Evolutionary conservation across 2,888 invertebrate genomes (phyloP).

Genomic region (Scelioninae gen. 2): DNA sequence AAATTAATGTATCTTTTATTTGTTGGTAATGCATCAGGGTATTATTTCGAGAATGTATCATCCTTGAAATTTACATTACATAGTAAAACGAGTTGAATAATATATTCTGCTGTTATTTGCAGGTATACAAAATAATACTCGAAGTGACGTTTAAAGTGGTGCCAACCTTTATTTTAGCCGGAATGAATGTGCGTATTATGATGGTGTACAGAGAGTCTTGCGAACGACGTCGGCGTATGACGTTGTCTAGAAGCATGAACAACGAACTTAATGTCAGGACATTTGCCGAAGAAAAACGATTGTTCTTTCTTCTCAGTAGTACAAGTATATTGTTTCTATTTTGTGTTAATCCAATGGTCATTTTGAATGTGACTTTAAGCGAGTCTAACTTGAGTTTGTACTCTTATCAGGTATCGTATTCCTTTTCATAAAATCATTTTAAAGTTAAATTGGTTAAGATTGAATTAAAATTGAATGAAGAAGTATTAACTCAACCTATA

Average conservation of each 20-base stretch:
- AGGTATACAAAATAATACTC: constrained; percentile 80
- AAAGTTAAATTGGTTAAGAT: too few relatives aligned
- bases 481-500: too few relatives aligned
- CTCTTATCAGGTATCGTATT: constrained; percentile 81
- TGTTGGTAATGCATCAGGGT: too few relatives aligned
- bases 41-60: too few relatives aligned
- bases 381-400: constrained; percentile 79
- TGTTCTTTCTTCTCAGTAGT: constrained; percentile 81
- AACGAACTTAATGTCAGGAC: constrained; percentile 81
- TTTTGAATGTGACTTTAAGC: constrained; percentile 82
- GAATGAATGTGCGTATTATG: constrained; percentile 79
- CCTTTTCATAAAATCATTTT: too few relatives aligned
- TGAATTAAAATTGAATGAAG: too few relatives aligned
- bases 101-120: constrained; percentile 18
- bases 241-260: constrained; percentile 78
- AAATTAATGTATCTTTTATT: too few relatives aligned
- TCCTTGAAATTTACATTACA: too few relatives aligned
- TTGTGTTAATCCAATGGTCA: constrained; percentile 84
- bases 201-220: constrained; percentile 82
- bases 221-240: constrained; percentile 81
- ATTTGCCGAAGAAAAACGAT: constrained; percentile 82
- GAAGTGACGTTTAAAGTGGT: constrained; percentile 82
- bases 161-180: constrained; percentile 82
- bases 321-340: constrained; percentile 82
- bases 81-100: too few relatives aligned